phyloP scores from a whole-genome alignment of 2,797 vertebrate genomes.

The Dryobates pubescens region DNA sequence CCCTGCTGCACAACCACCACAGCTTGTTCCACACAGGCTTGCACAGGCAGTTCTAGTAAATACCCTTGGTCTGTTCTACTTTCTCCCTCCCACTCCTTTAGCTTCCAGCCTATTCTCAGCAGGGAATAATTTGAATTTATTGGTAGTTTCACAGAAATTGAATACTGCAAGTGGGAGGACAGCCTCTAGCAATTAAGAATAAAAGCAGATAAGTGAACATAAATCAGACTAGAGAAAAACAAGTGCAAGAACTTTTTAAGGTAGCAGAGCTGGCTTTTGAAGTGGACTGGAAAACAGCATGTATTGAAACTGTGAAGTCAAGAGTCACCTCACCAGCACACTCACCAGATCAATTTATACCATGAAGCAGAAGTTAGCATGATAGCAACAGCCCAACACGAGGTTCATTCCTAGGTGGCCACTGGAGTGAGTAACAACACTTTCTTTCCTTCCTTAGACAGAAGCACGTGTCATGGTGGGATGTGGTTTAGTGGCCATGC shows the following conservation, averaged over 20 bases:
- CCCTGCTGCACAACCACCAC: background rate
- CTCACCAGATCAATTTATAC: background rate
- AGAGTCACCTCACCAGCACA: background rate
- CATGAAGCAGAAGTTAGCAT: background rate
- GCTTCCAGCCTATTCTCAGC: background rate
- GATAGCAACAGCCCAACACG: background rate
- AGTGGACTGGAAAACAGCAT: background rate
- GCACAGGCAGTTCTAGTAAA: background rate
- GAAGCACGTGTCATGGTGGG: no score
- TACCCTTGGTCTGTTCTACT: background rate
- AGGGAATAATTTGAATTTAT: background rate
- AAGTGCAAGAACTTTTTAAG: background rate
- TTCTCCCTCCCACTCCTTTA: background rate
- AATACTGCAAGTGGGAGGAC: background rate
- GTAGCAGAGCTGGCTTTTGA: background rate
- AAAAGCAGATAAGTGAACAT: background rate
- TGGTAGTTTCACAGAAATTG: background rate
- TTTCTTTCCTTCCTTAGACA: background rate
- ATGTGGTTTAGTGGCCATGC: no score
- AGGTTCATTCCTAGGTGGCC: background rate
- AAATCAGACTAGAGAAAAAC: conserved; percentile 5
- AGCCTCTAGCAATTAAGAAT: conserved; percentile 15
- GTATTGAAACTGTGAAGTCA: background rate
- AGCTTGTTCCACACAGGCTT: background rate
- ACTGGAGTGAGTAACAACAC: background rate